Base-by-base conservation (phyloP, 2,113 vertebrate genomes). In the Zingel zingel region DNA sequence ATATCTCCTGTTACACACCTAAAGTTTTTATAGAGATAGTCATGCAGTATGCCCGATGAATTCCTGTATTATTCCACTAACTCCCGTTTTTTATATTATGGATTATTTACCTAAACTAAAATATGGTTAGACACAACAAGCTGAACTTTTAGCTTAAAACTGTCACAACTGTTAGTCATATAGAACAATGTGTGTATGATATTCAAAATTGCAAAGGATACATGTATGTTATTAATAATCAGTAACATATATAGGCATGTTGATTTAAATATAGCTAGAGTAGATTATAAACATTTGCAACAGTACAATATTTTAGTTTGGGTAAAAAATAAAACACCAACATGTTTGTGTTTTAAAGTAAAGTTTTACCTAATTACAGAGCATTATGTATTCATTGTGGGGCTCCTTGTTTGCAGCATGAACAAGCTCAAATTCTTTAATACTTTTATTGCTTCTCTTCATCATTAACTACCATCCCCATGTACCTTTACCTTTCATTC, bases 391-490 rank as follows among this genome's bases (percentile, higher is more conserved):
- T 16, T 30, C 57, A 30, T 59, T 59, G 57, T 59, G 13, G 6
- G 57, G 25, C 15, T 59, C 57, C 7, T 39, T 39, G 51, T 19
- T 51, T 51, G 16, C 48, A 51, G 16, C 48, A 51, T 51, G 16
- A 19, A 51, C 48, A 39, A 39, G 18, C 30, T 39, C 33, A 63
- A 39, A 39, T 43, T 43, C 30, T 15, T 43, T 5, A 13, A 43
- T 14, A 43, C 21, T 23, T 14, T 48, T 27, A 48, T 25, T 47
- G 43, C n/a, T 5, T 48, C 43, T 48, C 8, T 15, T 48, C 15
- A 15, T 66, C 39, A 45, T 10, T 43, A 21, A 23, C 77, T 73
- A 45, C 74, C 74, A 75, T 76, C 43, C 48, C 1, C 16, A 47
- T 25, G 54, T 43, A 61, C 45, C 13, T 47, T 2, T 56, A 2